Base-by-base conservation (phyloP, 1,140 invertebrate genomes). In the Trichonephila clavipes region DNA sequence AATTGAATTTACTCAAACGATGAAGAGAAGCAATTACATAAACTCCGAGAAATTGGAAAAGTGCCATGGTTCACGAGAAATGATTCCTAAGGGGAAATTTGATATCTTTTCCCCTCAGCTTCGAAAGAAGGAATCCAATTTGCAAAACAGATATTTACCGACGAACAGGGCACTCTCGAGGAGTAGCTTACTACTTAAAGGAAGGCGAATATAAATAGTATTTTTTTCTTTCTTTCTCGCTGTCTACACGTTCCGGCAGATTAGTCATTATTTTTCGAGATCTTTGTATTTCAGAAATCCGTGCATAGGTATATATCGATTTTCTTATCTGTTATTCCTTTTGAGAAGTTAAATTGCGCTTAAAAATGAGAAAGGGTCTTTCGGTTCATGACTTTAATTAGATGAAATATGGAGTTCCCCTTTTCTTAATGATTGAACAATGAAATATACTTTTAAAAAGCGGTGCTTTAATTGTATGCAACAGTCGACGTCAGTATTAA, bases 31-130 rank as follows among this genome's bases (percentile, higher is more conserved):
- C 85, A 87, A 87, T 87, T 87, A 64, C 59, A 87, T 40, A 87
- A 64, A 87, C 85, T 64, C 85, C 12, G n/a, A 64, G 61, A 87
- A 87, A 87, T 87, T 87, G 85, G 85, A 87, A 87, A 87, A 87
- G 85, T 87, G 85, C 85, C 85, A 87, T 28, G 58, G 24, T 77
- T 18, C 72, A 77, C 7, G 8, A 18, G 72, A 4, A 58, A 28
- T 34, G 85, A 87, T 87, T 87, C 85, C 85, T 77, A 64, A 14
- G 85, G 85, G 85, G 85, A 34, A 40, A 62, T 61, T 87, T 87
- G 85, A 64, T 87, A 87, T 77, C 72, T 77, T 40, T 77, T 19
- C 61, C 61, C 24, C 34, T 24, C 82, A 44, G 18, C 34, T 51
- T 16, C 34, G 18, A 77, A 34, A 34, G 28, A 62, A 62, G 85